phyloP scores from a whole-genome alignment of 2,888 invertebrate species.

The Leucophora obtusa region DNA sequence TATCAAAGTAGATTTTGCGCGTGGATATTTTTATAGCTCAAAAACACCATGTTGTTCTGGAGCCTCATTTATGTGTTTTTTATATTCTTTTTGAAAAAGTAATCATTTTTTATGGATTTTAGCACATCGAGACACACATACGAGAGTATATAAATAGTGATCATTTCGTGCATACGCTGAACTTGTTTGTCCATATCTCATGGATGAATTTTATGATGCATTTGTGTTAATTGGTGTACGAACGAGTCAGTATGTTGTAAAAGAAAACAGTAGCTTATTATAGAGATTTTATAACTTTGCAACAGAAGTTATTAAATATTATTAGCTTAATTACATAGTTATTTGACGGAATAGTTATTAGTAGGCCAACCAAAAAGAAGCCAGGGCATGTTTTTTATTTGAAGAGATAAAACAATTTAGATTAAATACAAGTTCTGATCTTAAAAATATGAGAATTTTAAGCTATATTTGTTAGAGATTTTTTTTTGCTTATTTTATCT shows the following conservation, averaged over 20 bases:
- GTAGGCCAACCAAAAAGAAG: no score
- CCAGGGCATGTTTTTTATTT: no score
- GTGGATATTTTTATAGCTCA: conserved; percentile 56
- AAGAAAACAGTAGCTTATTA: conserved; percentile 47
- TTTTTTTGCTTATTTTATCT: no score
- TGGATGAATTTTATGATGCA: conserved; percentile 44
- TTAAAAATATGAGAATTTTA: no score
- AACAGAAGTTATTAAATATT: conserved; percentile 20
- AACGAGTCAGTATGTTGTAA: not conserved
- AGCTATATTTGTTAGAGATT: no score
- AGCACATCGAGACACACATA: conserved; percentile 34
- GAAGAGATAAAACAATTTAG: no score
- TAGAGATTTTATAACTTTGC: conserved; percentile 43
- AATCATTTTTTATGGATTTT: conserved; percentile 61
- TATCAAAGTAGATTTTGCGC: conserved; percentile 60
- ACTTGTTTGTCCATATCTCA: not conserved
- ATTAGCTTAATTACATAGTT: conserved; percentile 31
- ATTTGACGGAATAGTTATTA: conserved; percentile 11
- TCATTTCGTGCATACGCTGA: not conserved
- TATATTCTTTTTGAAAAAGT: conserved; percentile 10
- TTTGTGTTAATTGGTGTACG: conserved; percentile 52
- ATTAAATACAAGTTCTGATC: no score
- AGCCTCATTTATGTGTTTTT: conserved; percentile 42
- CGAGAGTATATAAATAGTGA: not conserved
- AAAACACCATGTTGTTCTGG: conserved; percentile 47